Evolutionary conservation across 2,113 vertebrate species (phyloP), one percentile per base, ranked within the genome.

Genomic region (Albula goreensis): DNA sequence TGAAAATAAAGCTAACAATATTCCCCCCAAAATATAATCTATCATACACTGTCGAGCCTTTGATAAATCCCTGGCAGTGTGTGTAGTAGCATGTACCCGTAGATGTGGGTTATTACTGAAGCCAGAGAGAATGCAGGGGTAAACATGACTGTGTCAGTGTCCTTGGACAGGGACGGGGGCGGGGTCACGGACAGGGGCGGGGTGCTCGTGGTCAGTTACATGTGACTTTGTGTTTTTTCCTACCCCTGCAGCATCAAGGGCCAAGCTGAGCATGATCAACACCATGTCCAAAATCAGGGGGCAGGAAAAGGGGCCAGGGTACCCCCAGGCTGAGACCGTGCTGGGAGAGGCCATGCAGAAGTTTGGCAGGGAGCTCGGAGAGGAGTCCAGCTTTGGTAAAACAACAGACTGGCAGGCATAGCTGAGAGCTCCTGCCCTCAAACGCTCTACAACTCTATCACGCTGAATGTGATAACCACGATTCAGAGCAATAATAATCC

Each of bases 281-380:
- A 99, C 98, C 85, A 99, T 99, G 98, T 99, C 98, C n/a, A 98
- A 99, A 93, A 99, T 99, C 82, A 95, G 98, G 2, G 98, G 98
- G 0, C 98, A 99, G 88, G 98, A 99, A 89, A 99, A 99, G 88
- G 97, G 98, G 8, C 97, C 98, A 0, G 98, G 98, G 66, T 99
- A 99, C 86, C 97, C 97, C 0, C 98, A 99, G 94, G 97, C 98
- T 0, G 98, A 99, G 92, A 90, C 96, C 0, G 89, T 97, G 90
- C 93, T 99, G 83, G 97, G 97, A 52, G 98, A 99, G 87, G 95
- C 97, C 2, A 99, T 99, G 98, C 94, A 97, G 91, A 97, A 96
- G 92, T 99, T 98, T 74, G 98, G 98, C 86, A 94, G 96, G 83
- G 98, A 99, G 90, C 97, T 99, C 6, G 97, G 98, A 49, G 98